A percentile compares a stretch with the other conserved stretches of the same genome.
phyloP scores from a whole-genome alignment of 2,888 invertebrate genomes.

The Polydrusus pterygomalis region DNA sequence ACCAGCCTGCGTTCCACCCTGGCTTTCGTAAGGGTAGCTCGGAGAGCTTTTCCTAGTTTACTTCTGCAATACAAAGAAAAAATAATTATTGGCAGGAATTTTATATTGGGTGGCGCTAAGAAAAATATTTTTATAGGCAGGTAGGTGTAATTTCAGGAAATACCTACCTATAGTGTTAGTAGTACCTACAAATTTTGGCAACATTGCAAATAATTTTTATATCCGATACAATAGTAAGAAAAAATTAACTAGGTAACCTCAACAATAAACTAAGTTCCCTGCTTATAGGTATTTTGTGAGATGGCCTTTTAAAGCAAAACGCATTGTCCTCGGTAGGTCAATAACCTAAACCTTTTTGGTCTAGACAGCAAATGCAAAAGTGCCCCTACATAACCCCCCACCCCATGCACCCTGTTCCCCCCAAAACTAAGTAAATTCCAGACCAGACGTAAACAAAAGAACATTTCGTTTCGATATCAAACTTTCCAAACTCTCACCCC shows the following conservation, averaged over 20 bases:
- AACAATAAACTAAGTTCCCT: too few relatives aligned
- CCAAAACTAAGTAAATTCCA: not conserved
- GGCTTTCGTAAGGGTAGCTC: slow-evolving; percentile 75
- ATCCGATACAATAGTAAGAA: too few relatives aligned
- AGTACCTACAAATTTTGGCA: slow-evolving; percentile 7
- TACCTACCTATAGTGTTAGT: too few relatives aligned
- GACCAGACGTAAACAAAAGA: slow-evolving; percentile 19
- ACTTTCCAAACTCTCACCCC: too few relatives aligned
- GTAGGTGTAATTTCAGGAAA: not conserved
- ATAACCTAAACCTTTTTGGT: not conserved
- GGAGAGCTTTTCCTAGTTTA: slow-evolving; percentile 74
- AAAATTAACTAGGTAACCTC: too few relatives aligned
- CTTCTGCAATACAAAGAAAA: slow-evolving; percentile 67
- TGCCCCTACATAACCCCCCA: not conserved
- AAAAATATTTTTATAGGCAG: not conserved
- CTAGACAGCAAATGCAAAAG: slow-evolving; percentile 4
- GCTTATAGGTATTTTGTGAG: too few relatives aligned
- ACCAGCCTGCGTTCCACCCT: slow-evolving; percentile 77
- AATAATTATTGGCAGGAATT: not conserved
- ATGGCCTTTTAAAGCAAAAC: too few relatives aligned
- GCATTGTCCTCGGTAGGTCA: too few relatives aligned
- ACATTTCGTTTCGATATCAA: too few relatives aligned
- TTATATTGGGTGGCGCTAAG: too few relatives aligned
- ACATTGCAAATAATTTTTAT: not conserved
- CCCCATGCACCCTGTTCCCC: not conserved